Evolutionary conservation across 1,140 invertebrate genomes (phyloP), one percentile per base, ranked within the genome.

Genomic region (Saccostrea echinata): DNA sequence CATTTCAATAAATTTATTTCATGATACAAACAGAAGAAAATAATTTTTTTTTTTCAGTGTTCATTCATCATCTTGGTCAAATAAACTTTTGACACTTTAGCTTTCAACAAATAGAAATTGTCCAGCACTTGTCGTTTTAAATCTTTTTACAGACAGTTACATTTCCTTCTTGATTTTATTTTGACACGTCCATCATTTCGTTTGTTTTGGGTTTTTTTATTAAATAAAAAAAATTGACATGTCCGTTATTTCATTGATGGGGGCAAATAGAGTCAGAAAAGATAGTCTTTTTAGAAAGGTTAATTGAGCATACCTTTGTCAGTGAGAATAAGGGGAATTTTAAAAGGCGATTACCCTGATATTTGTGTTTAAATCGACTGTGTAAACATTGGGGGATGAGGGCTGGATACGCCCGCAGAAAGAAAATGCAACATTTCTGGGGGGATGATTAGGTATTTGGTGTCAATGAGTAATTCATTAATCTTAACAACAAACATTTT

Each of bases 251-350:
- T 71, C 30, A 71, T 71, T 71, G 68, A 71, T 71, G 68, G 30
- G 68, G 68, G 57, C 68, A 71, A 61, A 71, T 71, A 71, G 68
- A 71, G 30, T 71, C 27, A 33, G 68, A 30, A 71, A 27, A 71
- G n/a, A 71, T 71, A 61, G 11, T 71, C 68, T 71, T 71, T 71
- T 27, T 27, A 71, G 30, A 43, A 33, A 27, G 68, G 68, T 71
- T 71, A 71, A 71, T 71, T 71, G 68, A 71, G 68, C 68, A 71
- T 71, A 24, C 68, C 68, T 71, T 71, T 71, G 68, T 71, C 68
- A 71, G 30, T 71, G 68, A 71, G 68, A 71, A 71, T 71, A 27
- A 24, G 68, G 68, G 68, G 68, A 71, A 71, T 71, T 71, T 71
- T 71, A 71, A 71, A 71, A 71, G 68, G 68, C 68, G 24, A 71